Evolutionary conservation across 92 coral and sea anemone species (phyloP), one percentile per base, ranked within the genome.

Genomic region (Epizoanthus illoricatus): DNA sequence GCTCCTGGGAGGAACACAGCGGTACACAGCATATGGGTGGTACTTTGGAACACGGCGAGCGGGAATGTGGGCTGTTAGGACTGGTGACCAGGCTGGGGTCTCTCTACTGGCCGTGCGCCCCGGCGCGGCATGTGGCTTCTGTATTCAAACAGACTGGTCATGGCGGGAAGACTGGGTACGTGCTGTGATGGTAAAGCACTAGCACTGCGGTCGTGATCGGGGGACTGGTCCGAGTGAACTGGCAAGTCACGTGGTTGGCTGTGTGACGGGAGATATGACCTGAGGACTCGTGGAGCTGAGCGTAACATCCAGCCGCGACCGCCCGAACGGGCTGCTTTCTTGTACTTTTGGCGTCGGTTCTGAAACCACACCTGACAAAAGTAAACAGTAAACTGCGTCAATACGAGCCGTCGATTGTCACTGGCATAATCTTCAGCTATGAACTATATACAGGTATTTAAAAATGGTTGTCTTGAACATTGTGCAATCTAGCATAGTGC

Each of bases 251-350:
- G 57, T 42, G 74, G 15, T 41, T 69, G 55, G 45, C 54, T 54
- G 42, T 28, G 2, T 65, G 71, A 28, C 0, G 45, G 71, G 0
- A 65, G 71, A 28, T 28, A 45, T 2, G 74, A 41, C 74, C 74
- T 70, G 74, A 70, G 74, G 57, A 70, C 74, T 42, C 74, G 52
- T 70, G 74, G 74, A 70, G 74, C 74, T 17, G 74, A 70, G 24
- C 74, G 74, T 12, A 70, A 42, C 54, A 42, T 47, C 74, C 74
- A 70, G 10, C 74, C 74, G 56, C 74, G 52, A 52, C 74, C 74
- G 0, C 74, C 74, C 8, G 74, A 70, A 70, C 74, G 74, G 74
- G 74, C 56, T 47, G 74, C 28, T 57, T 16, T 70, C 45, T 70
- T 70, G 71, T 66, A 66, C 71, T 66, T 66, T 33, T 66, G 71